Percentiles rank a stretch among this genome's conserved stretches.
Conservation (phyloP, 2,113 vertebrate genomes). For the Semicossyphus pulcher region DNA sequence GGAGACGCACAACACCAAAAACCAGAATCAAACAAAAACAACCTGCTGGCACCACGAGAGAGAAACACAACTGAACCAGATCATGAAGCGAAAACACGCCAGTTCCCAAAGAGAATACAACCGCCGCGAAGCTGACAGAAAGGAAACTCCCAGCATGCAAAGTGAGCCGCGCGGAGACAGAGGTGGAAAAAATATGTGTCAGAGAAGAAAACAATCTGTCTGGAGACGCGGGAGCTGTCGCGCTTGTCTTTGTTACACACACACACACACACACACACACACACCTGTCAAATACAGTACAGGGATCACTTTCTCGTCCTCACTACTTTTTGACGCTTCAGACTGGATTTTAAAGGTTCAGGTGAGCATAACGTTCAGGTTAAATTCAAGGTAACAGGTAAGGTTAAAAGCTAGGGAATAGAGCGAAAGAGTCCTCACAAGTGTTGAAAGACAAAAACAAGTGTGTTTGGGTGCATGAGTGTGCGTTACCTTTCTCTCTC, state of each 20-base stretch:
- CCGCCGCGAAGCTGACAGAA: constrained; percentile 19
- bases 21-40: constrained; percentile 2
- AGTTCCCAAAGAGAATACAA: constrained; percentile 33
- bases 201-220: constrained; percentile 11
- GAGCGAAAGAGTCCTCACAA: too few relatives aligned
- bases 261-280: background rate
- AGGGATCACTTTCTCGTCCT: too few relatives aligned
- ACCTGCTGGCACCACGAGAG: background rate
- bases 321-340: too few relatives aligned
- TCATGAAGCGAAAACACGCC: constrained; percentile 5
- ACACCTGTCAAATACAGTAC: constrained; percentile 3
- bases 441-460: too few relatives aligned
- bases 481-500: constrained; percentile 52
- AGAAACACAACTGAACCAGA: constrained; percentile 5
- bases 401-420: too few relatives aligned
- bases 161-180: constrained; percentile 9
- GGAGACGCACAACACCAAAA: background rate
- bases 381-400: too few relatives aligned
- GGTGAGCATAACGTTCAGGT: too few relatives aligned
- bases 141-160: constrained; percentile 32
- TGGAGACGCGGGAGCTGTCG: constrained; percentile 19
- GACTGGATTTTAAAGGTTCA: too few relatives aligned
- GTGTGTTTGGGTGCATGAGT: too few relatives aligned
- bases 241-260: background rate
- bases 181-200: constrained; percentile 27